A percentile compares a stretch with the other conserved stretches of the same genome.
Conservation (phyloP, 2,113 vertebrate genomes). For the Sylvilagus bachmani region DNA sequence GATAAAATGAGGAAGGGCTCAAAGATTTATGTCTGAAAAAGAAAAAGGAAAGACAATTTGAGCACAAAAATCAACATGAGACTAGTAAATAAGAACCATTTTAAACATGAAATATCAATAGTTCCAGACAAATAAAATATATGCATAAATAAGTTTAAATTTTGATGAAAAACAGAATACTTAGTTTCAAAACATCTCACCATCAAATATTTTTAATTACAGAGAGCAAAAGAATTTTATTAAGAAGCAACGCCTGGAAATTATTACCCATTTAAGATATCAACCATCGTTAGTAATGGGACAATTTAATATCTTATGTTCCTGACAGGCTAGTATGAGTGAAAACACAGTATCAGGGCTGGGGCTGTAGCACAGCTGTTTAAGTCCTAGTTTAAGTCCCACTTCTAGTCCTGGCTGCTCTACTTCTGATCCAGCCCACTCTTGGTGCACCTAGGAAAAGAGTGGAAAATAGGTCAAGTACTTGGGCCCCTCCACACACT, state of each 20-base stretch:
- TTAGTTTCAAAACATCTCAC: not conserved
- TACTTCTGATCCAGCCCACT: no score
- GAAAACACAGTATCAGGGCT: not conserved
- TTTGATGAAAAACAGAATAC: not conserved
- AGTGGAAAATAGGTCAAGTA: no score
- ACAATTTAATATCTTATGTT: slow-evolving; percentile 7
- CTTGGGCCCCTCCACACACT: no score
- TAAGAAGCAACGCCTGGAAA: not conserved
- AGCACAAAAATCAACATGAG: not conserved
- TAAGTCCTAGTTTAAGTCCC: no score
- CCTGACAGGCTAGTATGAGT: not conserved
- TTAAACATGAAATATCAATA: not conserved
- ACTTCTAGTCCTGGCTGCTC: no score
- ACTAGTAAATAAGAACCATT: no score
- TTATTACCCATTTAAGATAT: not conserved
- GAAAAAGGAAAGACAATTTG: not conserved
- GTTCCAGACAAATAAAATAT: not conserved
- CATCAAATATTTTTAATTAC: not conserved
- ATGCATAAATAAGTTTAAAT: not conserved
- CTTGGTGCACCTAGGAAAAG: no score
- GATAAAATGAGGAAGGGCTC: not conserved
- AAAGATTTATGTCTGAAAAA: not conserved
- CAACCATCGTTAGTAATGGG: not conserved
- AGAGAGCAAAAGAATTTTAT: not conserved
- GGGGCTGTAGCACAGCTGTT: no score